phyloP scores from a whole-genome alignment of 2,888 invertebrate genomes.

The Coleophora deauratella region DNA sequence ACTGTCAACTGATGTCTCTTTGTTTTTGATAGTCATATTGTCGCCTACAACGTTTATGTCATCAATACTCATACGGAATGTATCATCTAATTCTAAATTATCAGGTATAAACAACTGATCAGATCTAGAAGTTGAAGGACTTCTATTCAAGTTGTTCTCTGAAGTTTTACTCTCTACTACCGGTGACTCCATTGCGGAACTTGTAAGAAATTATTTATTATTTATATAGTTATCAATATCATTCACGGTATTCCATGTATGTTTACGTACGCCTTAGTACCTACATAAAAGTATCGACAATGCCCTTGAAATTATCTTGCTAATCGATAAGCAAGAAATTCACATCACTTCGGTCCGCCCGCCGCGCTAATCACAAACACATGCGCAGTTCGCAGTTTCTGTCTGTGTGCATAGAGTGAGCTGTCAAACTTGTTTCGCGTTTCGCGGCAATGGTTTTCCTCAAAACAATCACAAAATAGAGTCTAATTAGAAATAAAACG shows the following conservation, averaged over 20 bases:
- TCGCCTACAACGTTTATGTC: slow-evolving; percentile 53
- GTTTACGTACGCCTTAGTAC: too few species aligned
- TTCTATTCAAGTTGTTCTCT: slow-evolving; percentile 25
- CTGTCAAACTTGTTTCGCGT: slow-evolving; percentile 68
- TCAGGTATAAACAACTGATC: slow-evolving; percentile 48
- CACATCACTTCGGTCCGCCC: slow-evolving; percentile 50
- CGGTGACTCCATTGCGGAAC: slow-evolving; percentile 37
- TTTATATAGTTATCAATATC: too few species aligned
- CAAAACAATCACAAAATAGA: slow-evolving; percentile 20
- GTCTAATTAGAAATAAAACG: slow-evolving; percentile 25
- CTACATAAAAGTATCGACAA: slow-evolving; percentile 20
- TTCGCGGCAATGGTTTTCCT: slow-evolving; percentile 45
- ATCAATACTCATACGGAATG: slow-evolving; percentile 57
- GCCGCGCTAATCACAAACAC: slow-evolving; percentile 43
- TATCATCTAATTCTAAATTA: slow-evolving; percentile 50
- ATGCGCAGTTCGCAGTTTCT: slow-evolving; percentile 35
- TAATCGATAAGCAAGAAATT: slow-evolving; percentile 68
- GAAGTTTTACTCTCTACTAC: slow-evolving; percentile 27
- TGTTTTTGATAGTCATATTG: slow-evolving; percentile 52
- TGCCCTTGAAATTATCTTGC: slow-evolving; percentile 62
- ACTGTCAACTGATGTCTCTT: slow-evolving; percentile 36
- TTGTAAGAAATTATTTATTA: not conserved
- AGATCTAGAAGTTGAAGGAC: slow-evolving; percentile 32
- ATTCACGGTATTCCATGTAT: too few species aligned
- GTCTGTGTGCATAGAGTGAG: slow-evolving; percentile 51